Evolutionary conservation across 1,140 invertebrate genomes (phyloP), one percentile per base, ranked within the genome.

Genomic region (Megalopta genalis): DNA sequence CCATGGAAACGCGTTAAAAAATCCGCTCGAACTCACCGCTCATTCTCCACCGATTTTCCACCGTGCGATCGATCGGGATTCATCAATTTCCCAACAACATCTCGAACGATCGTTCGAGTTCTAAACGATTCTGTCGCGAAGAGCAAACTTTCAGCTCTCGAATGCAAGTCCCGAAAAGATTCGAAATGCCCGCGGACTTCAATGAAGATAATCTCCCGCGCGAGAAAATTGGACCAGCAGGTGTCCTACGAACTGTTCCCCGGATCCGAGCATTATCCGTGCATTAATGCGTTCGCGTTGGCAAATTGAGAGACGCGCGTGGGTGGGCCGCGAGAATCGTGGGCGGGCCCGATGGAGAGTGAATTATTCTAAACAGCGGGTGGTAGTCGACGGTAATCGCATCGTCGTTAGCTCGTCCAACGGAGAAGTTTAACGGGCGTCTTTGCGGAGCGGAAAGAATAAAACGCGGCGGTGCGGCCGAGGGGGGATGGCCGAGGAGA

Each of bases 381-480:
- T 5, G 68, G n/a, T 27, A 54, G 8, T 23, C 23, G n/a, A 42
- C 25, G 57, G 67, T 77, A 72, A 77, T 77, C 76, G 60, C 52
- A n/a, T 76, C 75, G 74, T 86, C 80, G 80, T 86, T 82, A 86
- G 57, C 66, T 71, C 37, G 37, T 67, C 52, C 52, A 57, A 42
- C 32, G 52, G 32, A 21, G 25, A 63, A 63, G 18, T 46, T 81
- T 54, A 77, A 76, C 32, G 72, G 57, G 37, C 62, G 71, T 52
- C 69, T 80, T 64, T 46, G 64, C 12, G 7, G 59, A 42, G 54
- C 67, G 64, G 66, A 39, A 23, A 49, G 21, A 68, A 77, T 32
- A 54, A 66, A 57, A 63, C 23, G 2, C 25, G 49, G 32, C 4
- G 32, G 4, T 32, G 32, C 32, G 12, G 7, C 1, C 8, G 0